Conservation (phyloP, 2,888 invertebrate genomes). For the Cheilosia soror region DNA sequence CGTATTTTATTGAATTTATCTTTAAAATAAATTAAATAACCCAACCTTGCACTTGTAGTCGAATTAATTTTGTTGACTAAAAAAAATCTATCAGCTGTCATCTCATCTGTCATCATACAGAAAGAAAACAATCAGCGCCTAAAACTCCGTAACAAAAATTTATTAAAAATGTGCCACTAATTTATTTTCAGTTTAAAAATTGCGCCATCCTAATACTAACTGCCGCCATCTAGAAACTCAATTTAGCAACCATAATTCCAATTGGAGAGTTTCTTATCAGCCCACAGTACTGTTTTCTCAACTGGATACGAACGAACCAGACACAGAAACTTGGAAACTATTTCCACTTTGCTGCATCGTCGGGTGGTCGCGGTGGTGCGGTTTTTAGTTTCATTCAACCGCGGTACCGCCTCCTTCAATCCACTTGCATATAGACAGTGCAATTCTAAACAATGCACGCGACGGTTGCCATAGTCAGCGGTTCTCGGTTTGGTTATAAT, state of each 20-base stretch:
- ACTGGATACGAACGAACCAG: neutral
- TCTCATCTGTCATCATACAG: no score
- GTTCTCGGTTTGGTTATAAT: slow-evolving; percentile 14
- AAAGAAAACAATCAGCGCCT: no score
- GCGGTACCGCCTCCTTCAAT: slow-evolving; percentile 23
- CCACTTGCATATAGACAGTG: slow-evolving; percentile 35
- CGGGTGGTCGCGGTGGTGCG: slow-evolving; percentile 1
- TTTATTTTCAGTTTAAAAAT: no score
- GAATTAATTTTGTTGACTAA: no score
- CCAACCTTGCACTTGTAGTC: no score
- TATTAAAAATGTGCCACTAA: no score
- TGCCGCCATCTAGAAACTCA: no score
- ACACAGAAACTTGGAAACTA: slow-evolving; percentile 46
- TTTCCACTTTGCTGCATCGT: slow-evolving; percentile 58
- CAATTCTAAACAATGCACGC: slow-evolving; percentile 61
- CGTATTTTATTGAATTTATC: no score
- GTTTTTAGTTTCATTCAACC: slow-evolving; percentile 48
- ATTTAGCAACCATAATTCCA: neutral
- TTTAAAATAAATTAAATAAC: no score
- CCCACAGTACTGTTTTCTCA: neutral
- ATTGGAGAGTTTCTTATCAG: slow-evolving; percentile 59
- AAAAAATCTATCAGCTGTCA: no score
- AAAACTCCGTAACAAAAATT: no score
- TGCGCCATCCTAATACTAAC: no score
- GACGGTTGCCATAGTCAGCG: slow-evolving; percentile 51